A percentile compares a stretch with the other conserved stretches of the same genome.
phyloP scores from a whole-genome alignment of 2,113 vertebrate species.

The Brachyhypopomus occidentalis region DNA sequence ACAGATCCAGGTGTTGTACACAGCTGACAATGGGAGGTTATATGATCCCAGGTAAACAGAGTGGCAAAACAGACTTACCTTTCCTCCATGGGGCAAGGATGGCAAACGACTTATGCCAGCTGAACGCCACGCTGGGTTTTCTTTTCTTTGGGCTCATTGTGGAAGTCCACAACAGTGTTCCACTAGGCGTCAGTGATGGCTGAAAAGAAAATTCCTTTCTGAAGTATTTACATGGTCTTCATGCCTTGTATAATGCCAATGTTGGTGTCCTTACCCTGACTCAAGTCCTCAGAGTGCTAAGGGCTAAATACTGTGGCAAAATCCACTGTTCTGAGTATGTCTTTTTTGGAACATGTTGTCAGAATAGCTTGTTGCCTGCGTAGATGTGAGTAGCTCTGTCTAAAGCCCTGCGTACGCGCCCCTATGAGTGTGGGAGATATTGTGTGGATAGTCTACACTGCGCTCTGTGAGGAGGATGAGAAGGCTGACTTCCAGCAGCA shows the following conservation, averaged over 20 bases:
- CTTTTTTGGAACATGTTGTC: conserved; percentile 25
- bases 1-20: conserved; percentile 40
- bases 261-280: conserved; percentile 3
- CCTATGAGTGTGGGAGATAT: conserved; percentile 34
- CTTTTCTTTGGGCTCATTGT: conserved; percentile 69
- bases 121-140: conserved; percentile 71
- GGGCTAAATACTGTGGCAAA: conserved; percentile 8
- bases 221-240: conserved; percentile 44
- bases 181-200: conserved; percentile 1
- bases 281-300: conserved; percentile 13
- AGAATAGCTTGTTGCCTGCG: conserved; percentile 1
- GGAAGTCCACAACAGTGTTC: conserved; percentile 22
- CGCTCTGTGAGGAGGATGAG: conserved; percentile 57
- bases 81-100: conserved; percentile 76
- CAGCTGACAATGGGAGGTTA: conserved; percentile 12
- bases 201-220: conserved; percentile 17
- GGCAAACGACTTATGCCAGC: conserved; percentile 78
- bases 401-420: conserved; percentile 15
- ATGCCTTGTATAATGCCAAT: conserved; percentile 13
- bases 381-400: conserved; percentile 7
- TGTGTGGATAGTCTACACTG: conserved; percentile 42
- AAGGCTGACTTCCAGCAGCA: conserved; percentile 53
- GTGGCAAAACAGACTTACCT: conserved; percentile 71
- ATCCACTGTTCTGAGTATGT: conserved; percentile 1
- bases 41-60: conserved; percentile 25